Evolutionary conservation across 2,888 invertebrate genomes (phyloP).

Genomic region (Trichogramma dendrolimi): DNA sequence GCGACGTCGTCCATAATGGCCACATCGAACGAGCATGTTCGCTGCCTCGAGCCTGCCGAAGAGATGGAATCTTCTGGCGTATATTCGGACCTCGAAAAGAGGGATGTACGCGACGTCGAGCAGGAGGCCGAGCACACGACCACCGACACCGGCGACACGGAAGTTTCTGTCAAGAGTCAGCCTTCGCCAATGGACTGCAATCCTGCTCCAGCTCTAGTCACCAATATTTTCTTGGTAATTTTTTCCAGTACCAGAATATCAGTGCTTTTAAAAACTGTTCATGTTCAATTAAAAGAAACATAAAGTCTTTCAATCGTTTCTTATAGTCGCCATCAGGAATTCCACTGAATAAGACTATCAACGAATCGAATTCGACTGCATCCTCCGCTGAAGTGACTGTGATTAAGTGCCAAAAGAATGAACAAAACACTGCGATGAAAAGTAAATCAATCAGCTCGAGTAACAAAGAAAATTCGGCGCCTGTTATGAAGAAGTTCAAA

Average conservation of each 20-base stretch:
- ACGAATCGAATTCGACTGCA: constrained; percentile 33
- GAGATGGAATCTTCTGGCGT: constrained; percentile 90
- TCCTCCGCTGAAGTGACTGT: constrained; percentile 38
- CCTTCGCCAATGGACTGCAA: constrained; percentile 35
- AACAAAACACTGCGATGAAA: constrained; percentile 32
- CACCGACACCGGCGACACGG: constrained; percentile 61
- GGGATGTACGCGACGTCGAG: constrained; percentile 58
- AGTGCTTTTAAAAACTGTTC: too few species aligned
- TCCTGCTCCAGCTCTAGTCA: constrained; percentile 45
- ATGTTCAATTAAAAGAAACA: too few species aligned
- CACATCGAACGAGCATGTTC: constrained; percentile 40
- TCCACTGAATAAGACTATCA: constrained; percentile 24
- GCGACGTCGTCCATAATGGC: too few species aligned
- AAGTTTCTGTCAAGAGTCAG: constrained; percentile 57
- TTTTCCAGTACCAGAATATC: background rate
- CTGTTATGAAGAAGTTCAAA: constrained; percentile 66
- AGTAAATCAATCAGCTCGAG: constrained; percentile 26
- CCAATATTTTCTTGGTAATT: constrained; percentile 35
- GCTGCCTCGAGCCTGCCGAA: constrained; percentile 56
- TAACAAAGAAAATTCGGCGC: constrained; percentile 38
- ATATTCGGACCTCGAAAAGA: constrained; percentile 80
- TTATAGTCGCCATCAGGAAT: constrained; percentile 29
- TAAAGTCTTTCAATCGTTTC: background rate
- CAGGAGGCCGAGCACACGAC: constrained; percentile 57
- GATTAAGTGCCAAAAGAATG: constrained; percentile 37